Conservation (phyloP, 2,797 vertebrate species). For the Atherinosoma microstoma region DNA sequence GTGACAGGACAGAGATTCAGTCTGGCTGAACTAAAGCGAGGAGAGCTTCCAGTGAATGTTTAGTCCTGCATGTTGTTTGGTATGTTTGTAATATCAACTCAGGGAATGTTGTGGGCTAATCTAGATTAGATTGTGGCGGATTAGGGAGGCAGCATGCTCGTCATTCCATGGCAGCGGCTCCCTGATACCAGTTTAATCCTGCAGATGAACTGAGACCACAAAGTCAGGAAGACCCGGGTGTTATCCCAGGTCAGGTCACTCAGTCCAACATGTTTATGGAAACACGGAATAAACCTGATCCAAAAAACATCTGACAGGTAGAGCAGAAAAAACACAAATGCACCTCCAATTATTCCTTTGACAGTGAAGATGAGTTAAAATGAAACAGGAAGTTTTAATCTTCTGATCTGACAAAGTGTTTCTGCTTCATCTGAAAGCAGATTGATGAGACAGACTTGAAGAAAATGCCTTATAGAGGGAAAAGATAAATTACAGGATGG, state of each 20-base stretch:
- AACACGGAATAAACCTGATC: no score
- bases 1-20: no score
- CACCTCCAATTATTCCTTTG: no score
- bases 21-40: background rate
- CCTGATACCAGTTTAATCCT: background rate
- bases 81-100: conserved; percentile 47
- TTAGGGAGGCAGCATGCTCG: conserved; percentile 39
- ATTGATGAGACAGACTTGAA: no score
- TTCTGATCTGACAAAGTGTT: no score
- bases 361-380: no score
- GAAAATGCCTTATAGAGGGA: no score
- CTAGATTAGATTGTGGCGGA: conserved; percentile 66
- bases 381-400: no score
- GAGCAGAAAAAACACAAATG: no score
- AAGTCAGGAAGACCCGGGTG: background rate
- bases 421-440: no score
- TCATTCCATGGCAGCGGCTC: conserved; percentile 37
- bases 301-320: no score
- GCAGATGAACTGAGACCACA: background rate
- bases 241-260: conserved; percentile 20
- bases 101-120: conserved; percentile 44
- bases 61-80: conserved; percentile 11
- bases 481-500: no score
- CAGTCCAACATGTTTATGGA: background rate
- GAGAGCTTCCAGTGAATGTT: background rate